These are phyloP conservation scores for Sylvilagus floridanus DNA, from an alignment of 2,797 vertebrate genomes.

Conservation along the genomic window DNA sequence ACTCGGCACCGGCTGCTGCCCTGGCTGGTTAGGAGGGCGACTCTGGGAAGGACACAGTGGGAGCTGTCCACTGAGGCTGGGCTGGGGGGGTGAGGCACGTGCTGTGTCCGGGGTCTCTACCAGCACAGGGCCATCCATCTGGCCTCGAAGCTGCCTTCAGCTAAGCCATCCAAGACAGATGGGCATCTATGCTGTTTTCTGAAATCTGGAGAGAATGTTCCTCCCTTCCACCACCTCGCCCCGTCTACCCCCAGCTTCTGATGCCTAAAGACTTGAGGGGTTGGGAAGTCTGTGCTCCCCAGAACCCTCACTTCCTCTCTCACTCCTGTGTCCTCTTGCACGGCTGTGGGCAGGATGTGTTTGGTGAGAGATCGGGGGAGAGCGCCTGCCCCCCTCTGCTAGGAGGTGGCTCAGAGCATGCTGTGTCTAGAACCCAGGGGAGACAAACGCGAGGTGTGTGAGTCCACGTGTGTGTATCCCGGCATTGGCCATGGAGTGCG, in stretches of 20 bases:
- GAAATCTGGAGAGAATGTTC: slow-evolving; percentile 7
- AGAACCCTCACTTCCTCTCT: not conserved
- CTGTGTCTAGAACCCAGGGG: not conserved
- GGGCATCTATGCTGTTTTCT: slow-evolving; percentile 5
- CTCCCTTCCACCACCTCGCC: not conserved
- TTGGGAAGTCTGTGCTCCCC: not conserved
- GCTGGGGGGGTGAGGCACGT: not conserved
- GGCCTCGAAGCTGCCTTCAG: slow-evolving; percentile 49
- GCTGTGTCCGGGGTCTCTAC: not conserved
- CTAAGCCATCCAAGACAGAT: slow-evolving; percentile 53
- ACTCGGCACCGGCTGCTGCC: accelerated
- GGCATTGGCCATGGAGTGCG: too few species aligned
- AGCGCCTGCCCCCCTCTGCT: not conserved
- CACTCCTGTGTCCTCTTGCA: not conserved
- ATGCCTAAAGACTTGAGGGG: not conserved
- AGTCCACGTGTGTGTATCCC: too few species aligned
- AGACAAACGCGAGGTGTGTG: not conserved
- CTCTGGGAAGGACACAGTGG: accelerated
- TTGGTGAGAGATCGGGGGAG: not conserved
- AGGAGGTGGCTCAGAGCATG: not conserved
- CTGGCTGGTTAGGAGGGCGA: accelerated
- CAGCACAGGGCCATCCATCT: slow-evolving; percentile 2
- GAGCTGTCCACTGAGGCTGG: not conserved
- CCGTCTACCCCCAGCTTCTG: not conserved
- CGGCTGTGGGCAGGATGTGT: not conserved